Evolutionary conservation across 2,888 invertebrate genomes (phyloP).

Genomic region (Coenonympha arcania): DNA sequence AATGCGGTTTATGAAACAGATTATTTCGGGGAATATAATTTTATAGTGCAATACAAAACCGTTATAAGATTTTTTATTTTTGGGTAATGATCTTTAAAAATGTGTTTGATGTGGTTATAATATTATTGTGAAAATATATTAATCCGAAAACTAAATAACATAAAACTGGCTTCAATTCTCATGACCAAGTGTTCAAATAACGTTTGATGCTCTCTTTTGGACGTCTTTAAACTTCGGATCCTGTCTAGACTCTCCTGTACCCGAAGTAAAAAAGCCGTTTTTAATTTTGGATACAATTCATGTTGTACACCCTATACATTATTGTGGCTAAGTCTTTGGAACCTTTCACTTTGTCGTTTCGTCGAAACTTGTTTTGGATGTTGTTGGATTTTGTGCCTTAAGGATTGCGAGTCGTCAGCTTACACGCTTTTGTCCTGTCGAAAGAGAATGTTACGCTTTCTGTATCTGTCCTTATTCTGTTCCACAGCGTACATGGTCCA

Average conservation of each 20-base stretch:
- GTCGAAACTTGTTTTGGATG: not conserved
- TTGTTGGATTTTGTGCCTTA: slow-evolving; percentile 10
- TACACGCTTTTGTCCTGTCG: slow-evolving; percentile 20
- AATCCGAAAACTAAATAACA: too few relatives aligned
- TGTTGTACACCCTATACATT: not conserved
- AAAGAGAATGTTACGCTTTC: slow-evolving; percentile 17
- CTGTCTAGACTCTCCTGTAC: too few relatives aligned
- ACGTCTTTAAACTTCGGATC: too few relatives aligned
- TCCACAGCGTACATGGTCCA: not conserved
- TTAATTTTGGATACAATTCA: not conserved
- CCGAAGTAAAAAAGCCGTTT: too few relatives aligned
- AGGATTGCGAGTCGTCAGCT: slow-evolving; percentile 19
- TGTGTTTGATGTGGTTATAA: too few relatives aligned
- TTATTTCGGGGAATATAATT: not conserved
- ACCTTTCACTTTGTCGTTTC: not conserved
- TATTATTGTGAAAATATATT: too few relatives aligned
- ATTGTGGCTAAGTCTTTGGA: too few relatives aligned
- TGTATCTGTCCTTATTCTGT: slow-evolving; percentile 17
- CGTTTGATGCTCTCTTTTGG: too few relatives aligned
- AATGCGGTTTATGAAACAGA: not conserved
- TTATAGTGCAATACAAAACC: not conserved
- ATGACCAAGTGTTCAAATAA: too few relatives aligned
- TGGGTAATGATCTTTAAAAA: too few relatives aligned
- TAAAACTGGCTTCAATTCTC: too few relatives aligned
- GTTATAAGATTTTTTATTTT: not conserved